Percentiles rank a stretch among this genome's conserved stretches.
Conservation (phyloP, 2,113 vertebrate species). For the Alectura lathami region DNA sequence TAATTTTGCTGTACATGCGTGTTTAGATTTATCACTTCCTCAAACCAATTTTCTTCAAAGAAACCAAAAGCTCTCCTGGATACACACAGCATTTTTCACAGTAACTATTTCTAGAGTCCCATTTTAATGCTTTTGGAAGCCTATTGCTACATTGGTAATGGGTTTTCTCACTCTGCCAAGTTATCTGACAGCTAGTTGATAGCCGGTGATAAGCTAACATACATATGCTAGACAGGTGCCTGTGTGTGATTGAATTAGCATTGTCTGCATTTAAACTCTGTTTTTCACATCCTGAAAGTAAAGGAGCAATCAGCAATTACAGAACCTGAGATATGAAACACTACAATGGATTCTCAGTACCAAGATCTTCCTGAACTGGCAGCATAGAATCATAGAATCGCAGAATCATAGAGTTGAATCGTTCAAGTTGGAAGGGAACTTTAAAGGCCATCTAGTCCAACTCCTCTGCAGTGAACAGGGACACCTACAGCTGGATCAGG, state of each 20-base stretch:
- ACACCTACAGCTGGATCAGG: too few species aligned
- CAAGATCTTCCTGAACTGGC: background rate
- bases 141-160: background rate
- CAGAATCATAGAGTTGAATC: too few species aligned
- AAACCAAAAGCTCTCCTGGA: background rate
- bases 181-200: background rate
- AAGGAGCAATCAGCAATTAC: background rate
- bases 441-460: too few species aligned
- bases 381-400: too few species aligned
- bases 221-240: background rate
- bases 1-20: background rate
- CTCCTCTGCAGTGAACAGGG: too few species aligned
- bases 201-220: background rate
- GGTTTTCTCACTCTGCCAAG: slow-evolving; percentile 34
- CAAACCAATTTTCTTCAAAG: background rate
- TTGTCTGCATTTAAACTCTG: background rate
- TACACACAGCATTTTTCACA: background rate
- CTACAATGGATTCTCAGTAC: background rate
- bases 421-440: too few species aligned
- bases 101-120: background rate
- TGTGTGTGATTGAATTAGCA: background rate
- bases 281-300: background rate
- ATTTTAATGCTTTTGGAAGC: background rate
- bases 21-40: background rate
- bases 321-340: background rate